Evolutionary conservation across 2,113 vertebrate genomes (phyloP), one percentile per base, ranked within the genome.

Genomic region (Alces alces): DNA sequence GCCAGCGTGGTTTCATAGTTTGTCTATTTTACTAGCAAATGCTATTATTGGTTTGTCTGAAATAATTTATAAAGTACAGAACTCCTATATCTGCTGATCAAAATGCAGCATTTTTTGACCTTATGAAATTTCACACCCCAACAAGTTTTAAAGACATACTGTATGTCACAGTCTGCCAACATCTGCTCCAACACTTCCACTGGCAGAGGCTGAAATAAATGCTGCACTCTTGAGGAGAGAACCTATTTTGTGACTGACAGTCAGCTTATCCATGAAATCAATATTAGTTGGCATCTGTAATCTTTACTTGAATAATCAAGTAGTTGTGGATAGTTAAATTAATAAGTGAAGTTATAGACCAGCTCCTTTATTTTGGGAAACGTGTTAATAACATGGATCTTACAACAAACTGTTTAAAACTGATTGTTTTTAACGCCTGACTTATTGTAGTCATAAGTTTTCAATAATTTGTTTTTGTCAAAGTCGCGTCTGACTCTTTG

Each of bases 91-190:
- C 89, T 96, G 79, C 93, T 98, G 95, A 98, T 98, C 84, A 98
- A 97, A 98, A 98, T 98, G 95, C 94, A 98, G 86, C 96, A 98
- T 98, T 98, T 97, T 98, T 97, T 98, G 97, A 98, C 98, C 98
- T 98, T 98, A 98, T 93, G 97, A 98, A 98, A 98, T 98, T 98
- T 98, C 98, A 98, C 98, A 98, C 98, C 97, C 96, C 94, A 97
- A 43, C 96, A 96, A 97, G 95, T 98, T 98, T 98, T 98, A 98
- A 98, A 98, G 97, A 98, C 97, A 95, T 95, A 97, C 91, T 98
- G 98, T 98, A 98, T 98, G 97, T 98, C 98, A 98, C 93, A 97
- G 97, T 97, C 98, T 98, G 98, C 97, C 97, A 98, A 98, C 98
- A 98, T 98, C 98, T 98, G 98, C 93, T 98, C 91, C 84, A 76